phyloP scores from a whole-genome alignment of 2,797 vertebrate genomes.

The Alauda arvensis region DNA sequence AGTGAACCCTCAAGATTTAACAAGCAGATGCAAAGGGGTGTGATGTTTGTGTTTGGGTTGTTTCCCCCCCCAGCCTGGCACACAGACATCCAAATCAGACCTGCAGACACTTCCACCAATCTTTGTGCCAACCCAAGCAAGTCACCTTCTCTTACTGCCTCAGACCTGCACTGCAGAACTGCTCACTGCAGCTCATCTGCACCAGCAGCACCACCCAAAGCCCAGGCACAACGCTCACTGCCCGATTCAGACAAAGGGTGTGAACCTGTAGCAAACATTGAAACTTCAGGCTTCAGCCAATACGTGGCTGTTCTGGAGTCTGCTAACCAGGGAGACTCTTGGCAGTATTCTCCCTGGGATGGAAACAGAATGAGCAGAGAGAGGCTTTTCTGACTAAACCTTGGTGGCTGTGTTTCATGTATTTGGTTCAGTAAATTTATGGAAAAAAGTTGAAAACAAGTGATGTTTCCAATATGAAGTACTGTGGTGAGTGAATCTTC shows the following conservation, averaged over 20 bases:
- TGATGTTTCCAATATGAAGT: neutral
- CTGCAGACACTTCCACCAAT: fast-evolving
- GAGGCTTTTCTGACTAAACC: neutral
- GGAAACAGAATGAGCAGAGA: neutral
- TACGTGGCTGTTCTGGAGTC: fast-evolving
- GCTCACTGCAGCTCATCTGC: neutral
- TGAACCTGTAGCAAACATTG: neutral
- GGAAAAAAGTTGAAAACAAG: neutral
- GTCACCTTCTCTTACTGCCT: neutral
- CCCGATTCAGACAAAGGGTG: fast-evolving
- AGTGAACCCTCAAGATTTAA: neutral
- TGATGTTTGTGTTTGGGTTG: neutral
- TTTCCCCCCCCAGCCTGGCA: neutral
- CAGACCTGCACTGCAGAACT: neutral
- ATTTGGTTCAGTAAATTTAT: neutral
- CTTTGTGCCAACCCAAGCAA: neutral
- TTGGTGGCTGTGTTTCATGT: neutral
- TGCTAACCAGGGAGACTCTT: neutral
- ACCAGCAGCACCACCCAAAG: neutral
- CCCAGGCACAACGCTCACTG: neutral
- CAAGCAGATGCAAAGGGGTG: neutral
- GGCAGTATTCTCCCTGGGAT: neutral
- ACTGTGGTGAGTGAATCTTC: neutral
- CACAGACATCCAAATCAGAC: fast-evolving
- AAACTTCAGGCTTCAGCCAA: neutral